Percentiles rank a stretch among this genome's conserved stretches.
Conservation (phyloP, 2,113 vertebrate species). For the Austrofundulus limnaeus region DNA sequence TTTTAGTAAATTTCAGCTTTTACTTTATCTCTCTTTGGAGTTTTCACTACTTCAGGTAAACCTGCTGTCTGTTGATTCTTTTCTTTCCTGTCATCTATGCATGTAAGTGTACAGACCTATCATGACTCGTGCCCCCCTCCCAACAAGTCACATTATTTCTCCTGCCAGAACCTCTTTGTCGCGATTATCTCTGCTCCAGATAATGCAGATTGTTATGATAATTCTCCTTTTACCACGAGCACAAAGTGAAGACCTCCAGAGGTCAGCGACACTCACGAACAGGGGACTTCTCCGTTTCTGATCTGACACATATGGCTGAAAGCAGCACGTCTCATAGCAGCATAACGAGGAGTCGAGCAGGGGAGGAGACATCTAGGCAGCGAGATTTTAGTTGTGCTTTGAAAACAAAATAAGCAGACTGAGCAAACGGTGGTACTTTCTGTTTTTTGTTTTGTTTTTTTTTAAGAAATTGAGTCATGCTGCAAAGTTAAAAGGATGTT, state of each 20-base stretch:
- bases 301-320: not conserved
- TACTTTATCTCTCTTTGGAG: not conserved
- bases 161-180: not conserved
- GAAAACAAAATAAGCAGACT: not conserved
- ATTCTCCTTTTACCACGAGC: conserved; percentile 11
- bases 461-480: not conserved
- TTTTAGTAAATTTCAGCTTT: not conserved
- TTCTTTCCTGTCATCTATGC: not conserved
- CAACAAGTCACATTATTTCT: not conserved
- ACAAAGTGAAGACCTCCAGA: not conserved
- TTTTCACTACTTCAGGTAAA: not conserved
- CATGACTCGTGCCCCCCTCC: not conserved
- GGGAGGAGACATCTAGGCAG: not conserved
- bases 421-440: no score
- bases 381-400: not conserved
- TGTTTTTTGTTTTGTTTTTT: no score
- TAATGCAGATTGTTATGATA: conserved; percentile 3
- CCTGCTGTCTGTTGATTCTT: not conserved
- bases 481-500: not conserved
- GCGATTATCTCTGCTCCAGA: conserved; percentile 7
- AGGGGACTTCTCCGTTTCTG: conserved; percentile 8
- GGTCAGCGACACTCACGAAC: not conserved
- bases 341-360: not conserved
- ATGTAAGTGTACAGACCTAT: not conserved
- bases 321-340: not conserved